Percentiles rank a stretch among this genome's conserved stretches.
These are phyloP conservation scores for Busseola fusca DNA, from an alignment of 2,888 invertebrate species.

Conservation along the genomic window DNA sequence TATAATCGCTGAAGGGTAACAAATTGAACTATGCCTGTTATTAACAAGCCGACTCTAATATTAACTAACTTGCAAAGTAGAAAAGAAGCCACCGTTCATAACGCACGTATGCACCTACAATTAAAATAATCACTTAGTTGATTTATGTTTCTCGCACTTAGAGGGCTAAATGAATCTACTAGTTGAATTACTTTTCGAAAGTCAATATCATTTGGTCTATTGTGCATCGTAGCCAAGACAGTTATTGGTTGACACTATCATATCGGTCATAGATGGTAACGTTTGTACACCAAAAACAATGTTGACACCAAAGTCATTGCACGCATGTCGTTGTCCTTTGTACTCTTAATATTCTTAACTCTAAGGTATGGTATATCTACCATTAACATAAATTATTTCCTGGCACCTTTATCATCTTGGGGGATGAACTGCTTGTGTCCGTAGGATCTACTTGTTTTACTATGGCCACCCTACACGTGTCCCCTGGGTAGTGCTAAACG, in stretches of 20 bases:
- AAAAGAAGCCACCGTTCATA: constrained; percentile 1
- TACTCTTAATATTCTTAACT: neutral
- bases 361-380: no score
- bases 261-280: no score
- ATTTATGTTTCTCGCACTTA: neutral
- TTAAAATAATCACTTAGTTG: neutral
- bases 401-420: neutral
- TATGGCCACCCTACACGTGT: no score
- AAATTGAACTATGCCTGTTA: neutral
- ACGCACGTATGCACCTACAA: neutral
- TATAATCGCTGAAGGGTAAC: constrained; percentile 11
- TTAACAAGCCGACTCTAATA: constrained; percentile 17
- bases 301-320: neutral
- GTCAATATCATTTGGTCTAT: neutral
- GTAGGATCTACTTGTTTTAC: no score
- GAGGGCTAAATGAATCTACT: neutral
- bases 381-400: neutral
- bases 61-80: constrained; percentile 5
- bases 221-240: neutral
- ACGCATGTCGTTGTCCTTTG: neutral
- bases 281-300: no score
- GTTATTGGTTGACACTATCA: neutral
- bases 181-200: neutral
- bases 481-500: no score
- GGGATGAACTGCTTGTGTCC: no score